Evolutionary conservation across 2,113 vertebrate species (phyloP), one percentile per base, ranked within the genome.

Genomic region (Gyps fulvus): DNA sequence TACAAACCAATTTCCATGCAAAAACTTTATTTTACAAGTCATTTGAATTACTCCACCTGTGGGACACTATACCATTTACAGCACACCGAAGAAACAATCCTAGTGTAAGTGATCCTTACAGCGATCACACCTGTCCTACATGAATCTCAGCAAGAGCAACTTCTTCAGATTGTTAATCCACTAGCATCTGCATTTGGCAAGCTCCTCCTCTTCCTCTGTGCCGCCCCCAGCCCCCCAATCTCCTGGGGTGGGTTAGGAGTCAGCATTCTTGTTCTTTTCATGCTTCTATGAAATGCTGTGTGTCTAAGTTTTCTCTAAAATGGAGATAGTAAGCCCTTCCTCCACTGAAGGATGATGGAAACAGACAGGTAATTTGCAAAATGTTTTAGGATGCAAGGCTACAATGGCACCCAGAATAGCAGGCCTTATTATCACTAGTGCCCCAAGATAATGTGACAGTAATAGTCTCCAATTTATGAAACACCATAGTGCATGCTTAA

Each of bases 121-220:
- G 55, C 1, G 0, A 43, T 42, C 43, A 5, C 34, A 32, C 25
- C 45, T 49, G 13, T 20, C 32, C 29, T 67, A 25, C 13, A 1
- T 3, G 19, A 90, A 62, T 14, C 45, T 45, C 62, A 55, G 18
- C 55, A 85, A 49, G n/a, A 81, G 40, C 23, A 50, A 14, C 18
- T 34, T 62, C 38, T 50, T 45, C 32, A 59, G n/a, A 50, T 58
- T 16, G 29, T 34, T 50, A 71, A 59, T 31, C 55, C 5, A 16
- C 38, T 40, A 55, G 32, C n/a, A 59, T 23, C 52, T 80, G 62
- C 32, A 43, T 90, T 74, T 36, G 18, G 26, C 47, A 61, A 76
- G 34, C 43, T 43, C 17, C 42, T 67, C 22, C 23, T 71, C n/a
- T 62, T 71, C 23, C 61, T 59, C 47, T 63, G 74, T 0, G 5